phyloP scores from a whole-genome alignment of 2,113 vertebrate species.

The Mormoops blainvillei region DNA sequence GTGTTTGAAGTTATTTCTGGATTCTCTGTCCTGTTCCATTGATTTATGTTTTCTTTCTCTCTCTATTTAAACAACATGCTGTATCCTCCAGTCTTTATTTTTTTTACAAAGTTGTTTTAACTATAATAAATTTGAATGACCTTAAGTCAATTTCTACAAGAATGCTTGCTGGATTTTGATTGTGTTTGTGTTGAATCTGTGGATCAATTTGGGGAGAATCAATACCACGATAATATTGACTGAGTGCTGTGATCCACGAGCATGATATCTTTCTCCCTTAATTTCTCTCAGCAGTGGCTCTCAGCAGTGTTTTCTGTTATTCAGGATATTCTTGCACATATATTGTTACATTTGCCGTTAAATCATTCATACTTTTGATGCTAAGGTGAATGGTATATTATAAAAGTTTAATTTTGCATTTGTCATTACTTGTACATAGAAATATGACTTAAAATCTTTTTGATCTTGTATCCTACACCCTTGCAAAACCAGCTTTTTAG shows the following conservation, averaged over 20 bases:
- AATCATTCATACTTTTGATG: background rate
- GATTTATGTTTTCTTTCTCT: background rate
- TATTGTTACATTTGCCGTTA: background rate
- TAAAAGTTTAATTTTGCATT: background rate
- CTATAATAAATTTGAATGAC: background rate
- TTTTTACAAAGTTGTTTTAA: background rate
- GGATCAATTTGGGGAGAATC: too few relatives aligned
- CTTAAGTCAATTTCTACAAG: background rate
- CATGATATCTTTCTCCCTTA: background rate
- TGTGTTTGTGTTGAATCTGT: too few relatives aligned
- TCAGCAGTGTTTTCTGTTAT: background rate
- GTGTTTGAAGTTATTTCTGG: background rate
- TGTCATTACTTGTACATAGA: background rate
- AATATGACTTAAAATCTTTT: background rate
- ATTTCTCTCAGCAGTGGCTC: background rate
- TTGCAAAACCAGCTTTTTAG: background rate
- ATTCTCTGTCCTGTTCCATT: background rate
- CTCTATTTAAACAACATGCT: background rate
- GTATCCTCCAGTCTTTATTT: background rate
- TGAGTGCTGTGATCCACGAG: too few relatives aligned
- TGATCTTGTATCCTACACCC: background rate
- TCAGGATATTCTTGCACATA: background rate
- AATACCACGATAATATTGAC: too few relatives aligned
- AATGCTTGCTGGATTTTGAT: background rate
- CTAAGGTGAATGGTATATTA: background rate